These are phyloP conservation scores for Engystomops pustulosus DNA, from an alignment of 2,113 vertebrate species.

Conservation along the genomic window DNA sequence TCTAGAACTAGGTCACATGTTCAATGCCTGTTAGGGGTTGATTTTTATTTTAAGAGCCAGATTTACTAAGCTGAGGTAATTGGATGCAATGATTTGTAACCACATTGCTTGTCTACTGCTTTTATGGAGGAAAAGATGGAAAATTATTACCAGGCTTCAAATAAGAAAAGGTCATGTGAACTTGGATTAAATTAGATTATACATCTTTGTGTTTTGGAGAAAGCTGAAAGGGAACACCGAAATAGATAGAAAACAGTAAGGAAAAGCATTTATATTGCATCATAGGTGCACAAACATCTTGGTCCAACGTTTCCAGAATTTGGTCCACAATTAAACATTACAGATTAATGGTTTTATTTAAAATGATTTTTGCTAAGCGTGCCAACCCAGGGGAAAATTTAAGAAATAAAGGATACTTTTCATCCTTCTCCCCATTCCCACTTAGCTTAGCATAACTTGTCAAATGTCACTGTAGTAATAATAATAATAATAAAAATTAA, in stretches of 20 bases:
- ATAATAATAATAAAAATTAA: too few relatives aligned
- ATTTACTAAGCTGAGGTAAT: constrained; percentile 53
- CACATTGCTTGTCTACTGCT: neutral
- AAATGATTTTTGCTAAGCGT: too few relatives aligned
- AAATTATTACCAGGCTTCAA: constrained; percentile 13
- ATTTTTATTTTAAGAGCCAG: constrained; percentile 41
- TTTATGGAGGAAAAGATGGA: constrained; percentile 28
- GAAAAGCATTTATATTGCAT: neutral
- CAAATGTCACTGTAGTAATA: too few relatives aligned
- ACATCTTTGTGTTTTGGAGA: constrained; percentile 23
- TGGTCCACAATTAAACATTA: too few relatives aligned
- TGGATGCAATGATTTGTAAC: constrained; percentile 52
- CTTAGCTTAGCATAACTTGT: too few relatives aligned
- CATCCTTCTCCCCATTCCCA: too few relatives aligned
- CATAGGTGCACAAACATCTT: neutral
- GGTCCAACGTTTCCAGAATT: neutral
- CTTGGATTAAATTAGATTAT: constrained; percentile 15
- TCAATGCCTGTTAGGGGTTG: neutral
- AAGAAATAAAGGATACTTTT: too few relatives aligned
- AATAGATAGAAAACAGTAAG: neutral
- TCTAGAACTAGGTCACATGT: constrained; percentile 37
- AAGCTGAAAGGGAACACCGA: neutral
- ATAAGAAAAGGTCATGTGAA: neutral
- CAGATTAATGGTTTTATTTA: too few relatives aligned
- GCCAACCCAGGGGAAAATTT: too few relatives aligned